phyloP scores from a whole-genome alignment of 2,888 invertebrate species.

The Arctia plantaginis region DNA sequence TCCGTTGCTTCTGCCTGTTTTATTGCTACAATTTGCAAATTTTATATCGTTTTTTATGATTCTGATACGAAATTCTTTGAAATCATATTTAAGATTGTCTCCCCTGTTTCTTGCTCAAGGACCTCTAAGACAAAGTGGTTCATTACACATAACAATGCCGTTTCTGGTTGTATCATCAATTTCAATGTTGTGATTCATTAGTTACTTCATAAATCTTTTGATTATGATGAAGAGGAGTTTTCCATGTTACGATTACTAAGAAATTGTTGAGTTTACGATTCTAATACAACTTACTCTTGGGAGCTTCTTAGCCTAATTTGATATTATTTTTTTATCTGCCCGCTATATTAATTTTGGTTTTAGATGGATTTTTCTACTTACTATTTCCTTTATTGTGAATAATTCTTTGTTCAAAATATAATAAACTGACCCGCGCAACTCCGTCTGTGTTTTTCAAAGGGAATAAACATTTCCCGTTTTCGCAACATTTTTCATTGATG shows the following conservation, averaged over 20 bases:
- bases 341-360: background rate
- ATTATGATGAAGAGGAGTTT: background rate
- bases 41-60: constrained; percentile 64
- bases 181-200: background rate
- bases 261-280: background rate
- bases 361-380: background rate
- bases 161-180: constrained; percentile 13
- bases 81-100: constrained; percentile 44
- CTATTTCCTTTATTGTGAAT: too few relatives aligned
- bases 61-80: constrained; percentile 48
- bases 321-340: too few relatives aligned
- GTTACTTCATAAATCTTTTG: constrained; percentile 3
- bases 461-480: too few relatives aligned
- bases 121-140: constrained; percentile 34
- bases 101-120: constrained; percentile 42
- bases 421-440: too few relatives aligned
- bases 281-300: background rate
- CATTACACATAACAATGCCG: constrained; percentile 19
- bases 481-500: too few relatives aligned
- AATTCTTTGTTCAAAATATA: too few relatives aligned
- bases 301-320: too few relatives aligned
- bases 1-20: constrained; percentile 50
- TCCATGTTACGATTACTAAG: background rate
- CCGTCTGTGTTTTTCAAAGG: too few relatives aligned
- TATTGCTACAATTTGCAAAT: constrained; percentile 73